Evolutionary conservation across 2,113 vertebrate species (phyloP).

Genomic region (Malurus elegans): DNA sequence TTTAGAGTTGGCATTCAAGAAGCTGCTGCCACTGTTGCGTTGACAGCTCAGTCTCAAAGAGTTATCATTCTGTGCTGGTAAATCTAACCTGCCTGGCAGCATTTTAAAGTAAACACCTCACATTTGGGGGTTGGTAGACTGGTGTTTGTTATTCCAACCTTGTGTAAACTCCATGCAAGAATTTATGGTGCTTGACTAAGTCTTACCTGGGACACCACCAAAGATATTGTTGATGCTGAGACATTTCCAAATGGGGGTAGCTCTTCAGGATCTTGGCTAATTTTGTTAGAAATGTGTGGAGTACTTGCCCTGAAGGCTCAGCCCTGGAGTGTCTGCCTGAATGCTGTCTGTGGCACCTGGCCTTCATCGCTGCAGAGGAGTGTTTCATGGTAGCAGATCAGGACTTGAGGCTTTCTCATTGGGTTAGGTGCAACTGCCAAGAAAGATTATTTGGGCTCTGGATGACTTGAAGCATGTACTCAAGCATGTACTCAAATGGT

Average conservation of each 20-base stretch:
- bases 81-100: background rate
- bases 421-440: background rate
- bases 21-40: background rate
- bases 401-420: background rate
- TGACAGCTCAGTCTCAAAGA: background rate
- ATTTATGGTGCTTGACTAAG: background rate
- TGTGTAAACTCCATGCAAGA: background rate
- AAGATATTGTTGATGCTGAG: background rate
- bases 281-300: background rate
- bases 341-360: rapidly evolving
- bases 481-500: background rate
- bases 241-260: background rate
- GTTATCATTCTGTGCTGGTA: background rate
- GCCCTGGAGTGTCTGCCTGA: background rate
- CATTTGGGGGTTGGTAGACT: background rate
- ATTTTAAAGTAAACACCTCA: background rate
- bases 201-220: background rate
- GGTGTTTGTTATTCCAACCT: background rate
- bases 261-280: background rate
- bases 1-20: background rate
- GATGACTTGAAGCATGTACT: background rate
- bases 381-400: background rate
- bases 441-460: background rate
- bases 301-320: background rate
- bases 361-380: background rate